Base-by-base conservation (phyloP, 92 coral and sea anemone species). In the Epizoanthus ramosus region DNA sequence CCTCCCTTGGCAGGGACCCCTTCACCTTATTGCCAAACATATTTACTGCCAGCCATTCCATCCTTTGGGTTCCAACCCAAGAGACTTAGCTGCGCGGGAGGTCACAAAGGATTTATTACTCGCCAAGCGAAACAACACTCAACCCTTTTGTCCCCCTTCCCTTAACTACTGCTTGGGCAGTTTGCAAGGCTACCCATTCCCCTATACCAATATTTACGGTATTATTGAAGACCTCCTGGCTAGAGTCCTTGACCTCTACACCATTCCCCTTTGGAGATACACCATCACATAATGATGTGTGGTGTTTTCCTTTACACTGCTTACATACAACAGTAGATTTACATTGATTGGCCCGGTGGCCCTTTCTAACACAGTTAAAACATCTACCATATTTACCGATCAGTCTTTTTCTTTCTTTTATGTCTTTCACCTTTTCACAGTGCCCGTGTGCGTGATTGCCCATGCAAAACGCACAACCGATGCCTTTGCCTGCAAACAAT, bases 101-200 rank as follows among this genome's bases (percentile, higher is more conserved):
- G 90, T 86, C 18, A 86, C 53, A 47, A 89, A 89, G 3, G 92
- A 85, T 35, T 61, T 81, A 7, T 89, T 88, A 83, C 93, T 89
- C 7, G 82, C 93, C 9, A 90, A 86, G 68, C 86, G 90, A 79
- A 89, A 89, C 64, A 89, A 66, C 25, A 89, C 90, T 83, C 90
- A 22, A 86, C 69, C 83, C 84, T 89, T n/a, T 83, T 71, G 47
- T 47, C 39, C 66, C 63, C 57, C 79, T 64, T 24, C 93, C 93
- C 87, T 82, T 77, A 28, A 81, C 54, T 22, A 89, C 3, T 21
- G 72, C 92, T 68, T 85, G 87, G 57, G 90, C 92, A 28, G 92
- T 89, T 47, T 89, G 92, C 68, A 89, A 79, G 45, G 90, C 92
- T 16, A 86, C 79, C 63, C 85, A 75, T 60, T 83, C 76, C 47